These are phyloP conservation scores for Ivindomyrus marchei DNA, from an alignment of 2,113 vertebrate genomes.

Conservation along the genomic window DNA sequence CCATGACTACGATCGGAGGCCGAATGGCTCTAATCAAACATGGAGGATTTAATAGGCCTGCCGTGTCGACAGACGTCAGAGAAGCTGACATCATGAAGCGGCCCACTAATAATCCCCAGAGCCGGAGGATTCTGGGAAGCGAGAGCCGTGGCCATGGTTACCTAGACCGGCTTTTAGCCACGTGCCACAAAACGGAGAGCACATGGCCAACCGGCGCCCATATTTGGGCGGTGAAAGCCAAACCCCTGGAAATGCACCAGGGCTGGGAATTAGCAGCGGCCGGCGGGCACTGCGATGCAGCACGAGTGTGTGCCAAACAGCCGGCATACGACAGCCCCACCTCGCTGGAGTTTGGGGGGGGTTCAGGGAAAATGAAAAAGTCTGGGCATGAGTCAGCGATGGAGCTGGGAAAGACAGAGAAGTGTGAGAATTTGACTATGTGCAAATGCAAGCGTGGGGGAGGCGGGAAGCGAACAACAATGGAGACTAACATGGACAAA, in stretches of 20 bases:
- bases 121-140: background rate
- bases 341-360: background rate
- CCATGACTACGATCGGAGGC: constrained; percentile 1
- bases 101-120: constrained; percentile 23
- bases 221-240: constrained; percentile 41
- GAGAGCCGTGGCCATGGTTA: background rate
- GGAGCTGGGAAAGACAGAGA: background rate
- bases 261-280: constrained; percentile 26
- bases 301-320: background rate
- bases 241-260: constrained; percentile 32
- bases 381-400: background rate
- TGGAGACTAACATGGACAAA: background rate
- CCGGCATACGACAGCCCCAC: background rate
- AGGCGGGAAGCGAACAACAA: background rate
- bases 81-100: background rate
- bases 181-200: background rate
- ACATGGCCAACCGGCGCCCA: constrained; percentile 4
- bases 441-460: background rate
- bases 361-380: background rate
- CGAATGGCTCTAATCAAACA: constrained; percentile 30
- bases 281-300: background rate
- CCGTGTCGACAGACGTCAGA: background rate
- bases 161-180: constrained; percentile 3
- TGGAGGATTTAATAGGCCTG: constrained; percentile 23
- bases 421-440: background rate